phyloP scores from a whole-genome alignment of 92 coral and sea anemone species.

The Phenganax subtilis region DNA sequence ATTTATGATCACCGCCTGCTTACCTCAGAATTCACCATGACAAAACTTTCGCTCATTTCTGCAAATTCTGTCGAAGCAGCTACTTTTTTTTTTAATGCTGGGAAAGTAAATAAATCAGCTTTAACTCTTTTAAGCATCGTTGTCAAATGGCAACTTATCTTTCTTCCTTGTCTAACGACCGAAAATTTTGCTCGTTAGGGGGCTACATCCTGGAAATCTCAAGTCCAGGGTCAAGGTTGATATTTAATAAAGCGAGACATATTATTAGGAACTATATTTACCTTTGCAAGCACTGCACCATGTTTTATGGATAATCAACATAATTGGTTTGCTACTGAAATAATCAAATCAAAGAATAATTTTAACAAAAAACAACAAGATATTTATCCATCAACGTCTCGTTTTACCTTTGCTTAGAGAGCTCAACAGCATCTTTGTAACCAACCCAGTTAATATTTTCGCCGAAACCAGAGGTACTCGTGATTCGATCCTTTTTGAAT shows the following conservation, averaged over 20 bases:
- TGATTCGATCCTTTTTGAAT: constrained; percentile 38
- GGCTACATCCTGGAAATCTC: neutral
- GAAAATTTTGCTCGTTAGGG: no score
- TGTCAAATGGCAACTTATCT: no score
- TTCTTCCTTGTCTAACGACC: no score
- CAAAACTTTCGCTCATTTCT: constrained; percentile 62
- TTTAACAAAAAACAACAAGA: neutral
- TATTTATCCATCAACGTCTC: neutral
- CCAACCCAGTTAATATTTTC: constrained; percentile 68
- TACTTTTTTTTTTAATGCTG: constrained; percentile 74
- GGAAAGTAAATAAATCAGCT: neutral
- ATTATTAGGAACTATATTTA: constrained; percentile 15
- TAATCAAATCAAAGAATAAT: neutral
- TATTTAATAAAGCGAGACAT: neutral
- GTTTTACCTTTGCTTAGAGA: constrained; percentile 69
- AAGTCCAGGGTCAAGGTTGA: neutral
- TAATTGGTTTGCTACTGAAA: constrained; percentile 72
- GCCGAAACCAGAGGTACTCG: constrained; percentile 62
- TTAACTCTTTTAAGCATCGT: no score
- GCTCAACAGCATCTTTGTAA: constrained; percentile 58
- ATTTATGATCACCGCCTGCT: neutral
- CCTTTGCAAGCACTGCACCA: constrained; percentile 89
- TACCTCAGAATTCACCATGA: constrained; percentile 95
- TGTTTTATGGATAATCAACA: constrained; percentile 77
- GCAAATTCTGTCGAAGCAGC: constrained; percentile 61